Percentiles rank a stretch among this genome's conserved stretches.
These are phyloP conservation scores for Sclerodermus sp. DNA, from an alignment of 2,888 invertebrate genomes.

Conservation along the genomic window DNA sequence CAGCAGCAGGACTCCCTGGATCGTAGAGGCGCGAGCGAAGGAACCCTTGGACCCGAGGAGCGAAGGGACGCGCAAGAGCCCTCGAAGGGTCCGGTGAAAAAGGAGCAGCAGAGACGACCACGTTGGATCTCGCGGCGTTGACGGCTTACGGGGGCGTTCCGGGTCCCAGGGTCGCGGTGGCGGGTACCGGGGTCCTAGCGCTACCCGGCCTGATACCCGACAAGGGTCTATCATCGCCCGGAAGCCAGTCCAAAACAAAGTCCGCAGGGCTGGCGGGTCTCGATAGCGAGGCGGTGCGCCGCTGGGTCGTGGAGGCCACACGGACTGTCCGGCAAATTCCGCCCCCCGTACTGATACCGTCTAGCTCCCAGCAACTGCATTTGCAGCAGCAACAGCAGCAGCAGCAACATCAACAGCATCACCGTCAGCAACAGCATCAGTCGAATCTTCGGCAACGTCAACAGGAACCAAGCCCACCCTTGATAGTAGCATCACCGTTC, in stretches of 20 bases:
- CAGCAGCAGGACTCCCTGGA: too few relatives aligned
- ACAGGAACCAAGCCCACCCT: constrained; percentile 31
- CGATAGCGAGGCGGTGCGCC: constrained; percentile 64
- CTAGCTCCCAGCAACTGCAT: constrained; percentile 34
- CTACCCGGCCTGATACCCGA: constrained; percentile 53
- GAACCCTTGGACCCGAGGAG: too few relatives aligned
- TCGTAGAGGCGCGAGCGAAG: too few relatives aligned
- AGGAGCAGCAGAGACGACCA: constrained; percentile 36
- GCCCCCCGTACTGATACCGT: constrained; percentile 44
- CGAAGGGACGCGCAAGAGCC: background rate
- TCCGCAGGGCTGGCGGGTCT: constrained; percentile 65
- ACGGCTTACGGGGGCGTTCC: constrained; percentile 46
- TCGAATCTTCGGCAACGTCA: constrained; percentile 34
- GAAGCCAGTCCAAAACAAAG: constrained; percentile 42
- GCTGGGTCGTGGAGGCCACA: constrained; percentile 66
- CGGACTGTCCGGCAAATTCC: constrained; percentile 57
- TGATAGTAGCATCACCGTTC: constrained; percentile 37
- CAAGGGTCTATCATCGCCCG: constrained; percentile 49
- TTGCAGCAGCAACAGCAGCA: constrained; percentile 26
- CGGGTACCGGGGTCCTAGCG: constrained; percentile 54
- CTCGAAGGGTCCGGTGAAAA: too few relatives aligned
- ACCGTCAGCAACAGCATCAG: constrained; percentile 30
- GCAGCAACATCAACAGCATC: constrained; percentile 20
- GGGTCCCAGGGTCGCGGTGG: constrained; percentile 53
- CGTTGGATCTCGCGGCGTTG: constrained; percentile 51